phyloP scores from a whole-genome alignment of 2,888 invertebrate species.

The Aricia artaxerxes region DNA sequence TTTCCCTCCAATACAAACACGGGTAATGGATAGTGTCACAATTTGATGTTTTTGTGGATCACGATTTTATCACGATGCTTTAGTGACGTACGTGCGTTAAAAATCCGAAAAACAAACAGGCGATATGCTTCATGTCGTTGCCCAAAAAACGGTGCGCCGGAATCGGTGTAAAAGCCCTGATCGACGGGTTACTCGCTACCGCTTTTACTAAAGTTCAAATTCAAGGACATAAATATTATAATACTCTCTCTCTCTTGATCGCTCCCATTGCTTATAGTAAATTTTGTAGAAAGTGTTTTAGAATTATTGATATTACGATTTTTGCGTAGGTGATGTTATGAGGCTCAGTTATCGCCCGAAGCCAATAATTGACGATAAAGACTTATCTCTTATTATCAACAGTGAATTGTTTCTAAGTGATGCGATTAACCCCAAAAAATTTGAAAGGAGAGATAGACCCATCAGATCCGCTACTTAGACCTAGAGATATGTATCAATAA shows the following conservation, averaged over 20 bases:
- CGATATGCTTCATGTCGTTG: conserved; percentile 42
- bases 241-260: not conserved
- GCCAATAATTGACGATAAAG: not conserved
- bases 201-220: not conserved
- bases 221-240: conserved; percentile 6
- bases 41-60: conserved; percentile 33
- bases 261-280: not conserved
- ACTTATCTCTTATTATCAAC: not conserved
- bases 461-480: not conserved
- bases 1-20: conserved; percentile 29
- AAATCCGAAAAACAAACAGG: conserved; percentile 43
- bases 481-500: not conserved
- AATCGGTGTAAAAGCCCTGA: not conserved
- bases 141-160: conserved; percentile 9
- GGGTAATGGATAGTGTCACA: conserved; percentile 21
- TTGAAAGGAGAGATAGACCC: too few relatives aligned
- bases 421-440: not conserved
- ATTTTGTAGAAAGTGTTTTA: not conserved
- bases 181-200: not conserved
- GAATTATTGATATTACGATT: not conserved
- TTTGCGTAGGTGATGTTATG: conserved; percentile 1
- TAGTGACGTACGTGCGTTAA: conserved; percentile 44
- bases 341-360: not conserved
- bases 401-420: not conserved
- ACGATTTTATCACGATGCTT: conserved; percentile 34